Conservation (phyloP, 2,797 vertebrate species). For the Sandelia bainsii region DNA sequence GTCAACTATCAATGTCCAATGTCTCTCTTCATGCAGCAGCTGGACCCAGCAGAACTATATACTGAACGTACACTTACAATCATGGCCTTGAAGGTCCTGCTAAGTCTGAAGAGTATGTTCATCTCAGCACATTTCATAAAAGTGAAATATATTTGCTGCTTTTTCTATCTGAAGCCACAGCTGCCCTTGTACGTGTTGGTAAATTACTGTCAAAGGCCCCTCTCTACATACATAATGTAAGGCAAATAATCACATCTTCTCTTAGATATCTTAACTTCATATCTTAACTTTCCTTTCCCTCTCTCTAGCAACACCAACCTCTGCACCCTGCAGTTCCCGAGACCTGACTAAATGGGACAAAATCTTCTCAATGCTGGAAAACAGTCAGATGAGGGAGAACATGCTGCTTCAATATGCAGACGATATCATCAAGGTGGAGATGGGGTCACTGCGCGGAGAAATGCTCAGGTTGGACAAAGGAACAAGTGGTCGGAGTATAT, state of each 20-base stretch:
- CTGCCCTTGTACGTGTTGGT: constrained; percentile 7
- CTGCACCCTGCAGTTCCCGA: constrained; percentile 75
- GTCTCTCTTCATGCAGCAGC: neutral
- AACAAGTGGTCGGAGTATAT: neutral
- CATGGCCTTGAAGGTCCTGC: neutral
- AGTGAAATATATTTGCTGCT: constrained; percentile 2
- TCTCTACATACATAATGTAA: neutral
- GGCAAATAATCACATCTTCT: neutral
- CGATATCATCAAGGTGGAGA: constrained; percentile 87
- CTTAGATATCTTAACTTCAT: neutral
- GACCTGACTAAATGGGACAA: constrained; percentile 93
- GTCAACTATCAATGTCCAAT: neutral
- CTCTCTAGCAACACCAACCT: constrained; percentile 63
- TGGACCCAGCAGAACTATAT: too few relatives aligned
- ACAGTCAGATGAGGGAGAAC: constrained; percentile 97
- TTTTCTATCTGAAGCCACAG: neutral
- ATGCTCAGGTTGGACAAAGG: constrained; percentile 80
- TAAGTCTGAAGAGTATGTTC: neutral
- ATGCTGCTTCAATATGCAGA: constrained; percentile 92
- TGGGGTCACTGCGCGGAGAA: constrained; percentile 86
- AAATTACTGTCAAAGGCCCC: neutral
- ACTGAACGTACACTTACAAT: neutral
- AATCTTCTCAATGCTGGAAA: constrained; percentile 96
- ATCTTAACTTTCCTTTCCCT: neutral
- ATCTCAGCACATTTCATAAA: neutral